Evolutionary conservation across 2,797 vertebrate genomes (phyloP), one percentile per base, ranked within the genome.

Genomic region (Phrynocephalus forsythii): DNA sequence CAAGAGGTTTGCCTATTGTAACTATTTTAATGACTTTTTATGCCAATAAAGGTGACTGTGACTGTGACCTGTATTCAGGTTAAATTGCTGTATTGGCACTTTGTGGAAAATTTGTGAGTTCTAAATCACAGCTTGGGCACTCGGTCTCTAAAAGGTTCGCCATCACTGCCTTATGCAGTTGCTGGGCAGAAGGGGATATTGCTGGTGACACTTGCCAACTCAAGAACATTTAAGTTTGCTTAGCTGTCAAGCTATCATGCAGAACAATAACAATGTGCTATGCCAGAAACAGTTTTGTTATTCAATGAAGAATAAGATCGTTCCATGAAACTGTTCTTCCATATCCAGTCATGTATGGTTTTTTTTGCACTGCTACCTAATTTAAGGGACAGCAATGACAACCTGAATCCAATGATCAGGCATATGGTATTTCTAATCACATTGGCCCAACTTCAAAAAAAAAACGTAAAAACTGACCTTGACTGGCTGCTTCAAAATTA

Each of bases 141-240:
- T 44, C 38, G 5, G 38, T 44, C 38, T 44, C 38, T 44, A 44
- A 44, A 44, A 44, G 38, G 38, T 44, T 44, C 38, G 38, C 38
- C 38, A 44, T 44, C 38, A 3, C 38, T 44, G 28, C 77, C 82
- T 88, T 88, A 79, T 73, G 87, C 52, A 88, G 83, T 6, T 30
- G 80, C 73, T 15, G n/a, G 28, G 48, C 1, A 10, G 24, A 50
- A 2, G 60, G 20, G 67, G 28, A 79, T 33, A 84, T 28, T 72
- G 66, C 76, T 69, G 73, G 50, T 87, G 86, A 71, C 81, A 79
- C 84, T 88, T 88, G 87, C 68, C 87, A 88, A 71, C 33, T 67
- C 24, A 82, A 68, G 60, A 76, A 69, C 20, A 71, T 87, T 87
- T 48, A 24, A 82, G 13, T 82, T 67, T 82, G 28, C 71, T 82